A percentile compares a stretch with the other conserved stretches of the same genome.
phyloP scores from a whole-genome alignment of 2,113 vertebrate genomes.

The Rhinolophus ferrumequinum region DNA sequence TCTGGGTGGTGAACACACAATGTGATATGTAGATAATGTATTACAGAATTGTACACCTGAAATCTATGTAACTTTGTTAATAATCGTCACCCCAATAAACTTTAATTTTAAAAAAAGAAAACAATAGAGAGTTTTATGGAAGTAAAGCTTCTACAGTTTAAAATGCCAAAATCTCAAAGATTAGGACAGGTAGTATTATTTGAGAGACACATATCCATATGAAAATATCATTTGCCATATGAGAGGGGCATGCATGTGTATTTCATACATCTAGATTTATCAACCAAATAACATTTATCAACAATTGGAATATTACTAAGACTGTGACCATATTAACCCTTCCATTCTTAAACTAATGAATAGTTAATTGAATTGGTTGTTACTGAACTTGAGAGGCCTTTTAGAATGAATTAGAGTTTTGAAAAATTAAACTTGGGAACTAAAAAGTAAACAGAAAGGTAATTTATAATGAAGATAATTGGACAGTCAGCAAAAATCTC shows the following conservation, averaged over 20 bases:
- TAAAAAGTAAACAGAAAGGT: conserved; percentile 38
- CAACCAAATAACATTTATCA: background rate
- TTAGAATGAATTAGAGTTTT: background rate
- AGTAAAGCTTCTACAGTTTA: background rate
- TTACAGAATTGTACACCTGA: too few species aligned
- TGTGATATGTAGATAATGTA: too few species aligned
- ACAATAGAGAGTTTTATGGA: background rate
- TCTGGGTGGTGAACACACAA: too few species aligned
- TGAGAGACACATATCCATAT: background rate
- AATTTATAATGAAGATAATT: conserved; percentile 44
- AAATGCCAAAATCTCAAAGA: conserved; percentile 13
- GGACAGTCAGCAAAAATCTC: background rate
- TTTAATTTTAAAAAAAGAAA: too few species aligned
- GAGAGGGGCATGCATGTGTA: background rate
- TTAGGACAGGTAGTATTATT: background rate
- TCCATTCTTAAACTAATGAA: conserved; percentile 32
- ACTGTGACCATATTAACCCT: background rate
- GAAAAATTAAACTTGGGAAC: conserved; percentile 23
- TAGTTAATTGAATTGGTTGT: conserved; percentile 18
- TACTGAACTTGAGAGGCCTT: conserved; percentile 3
- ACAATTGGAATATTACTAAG: background rate
- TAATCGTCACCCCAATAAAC: too few species aligned
- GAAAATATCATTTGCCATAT: conserved; percentile 20
- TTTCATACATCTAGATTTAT: conserved; percentile 27
- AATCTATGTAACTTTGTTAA: too few species aligned